Evolutionary conservation across 2,888 invertebrate genomes (phyloP), one percentile per base, ranked within the genome.

Genomic region (Chrysodeixis includens): DNA sequence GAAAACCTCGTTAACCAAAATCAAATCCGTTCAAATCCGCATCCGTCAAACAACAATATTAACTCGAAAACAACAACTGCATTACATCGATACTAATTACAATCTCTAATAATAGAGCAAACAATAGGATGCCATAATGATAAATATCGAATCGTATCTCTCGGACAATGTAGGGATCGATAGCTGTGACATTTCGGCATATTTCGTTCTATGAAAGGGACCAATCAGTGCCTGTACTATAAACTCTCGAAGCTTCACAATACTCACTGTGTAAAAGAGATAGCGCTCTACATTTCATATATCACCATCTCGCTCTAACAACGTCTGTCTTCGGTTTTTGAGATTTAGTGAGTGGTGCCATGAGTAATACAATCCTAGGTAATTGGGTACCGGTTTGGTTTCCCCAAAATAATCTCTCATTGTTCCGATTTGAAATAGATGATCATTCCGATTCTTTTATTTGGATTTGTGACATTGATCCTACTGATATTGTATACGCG

Each of bases 341-440:
- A 6, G 26, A 6, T 6, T 26, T 26, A 26, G 26, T 26, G 26
- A 26, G 26, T 26, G 26, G 3, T 2, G 26, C 62, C 73, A 64
- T 66, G 62, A 66, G 70, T 56, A 69, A 56, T 70, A 67, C 66
- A 66, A 70, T 59, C 69, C 69, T 64, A 52, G 44, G 64, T 76
- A 77, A 78, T 83, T 79, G 77, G 72, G 68, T 76, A 70, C 57
- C 61, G 69, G 64, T 75, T 76, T 55, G 74, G 69, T 71, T 77
- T 70, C 62, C 62, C 67, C 64, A 75, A 56, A 70, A 70, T 71
- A 62, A 40, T 51, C 14, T 4, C 26, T 64, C 71, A 68, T 80
- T 78, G 74, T 82, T 71, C 60, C 65, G 44, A 60, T 16, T 53
- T n/a, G 20, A 57, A 26, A 58, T 66, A 62, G 54, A 66, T 32